Conservation (phyloP, 2,888 invertebrate genomes). For the Epicampocera succincta region DNA sequence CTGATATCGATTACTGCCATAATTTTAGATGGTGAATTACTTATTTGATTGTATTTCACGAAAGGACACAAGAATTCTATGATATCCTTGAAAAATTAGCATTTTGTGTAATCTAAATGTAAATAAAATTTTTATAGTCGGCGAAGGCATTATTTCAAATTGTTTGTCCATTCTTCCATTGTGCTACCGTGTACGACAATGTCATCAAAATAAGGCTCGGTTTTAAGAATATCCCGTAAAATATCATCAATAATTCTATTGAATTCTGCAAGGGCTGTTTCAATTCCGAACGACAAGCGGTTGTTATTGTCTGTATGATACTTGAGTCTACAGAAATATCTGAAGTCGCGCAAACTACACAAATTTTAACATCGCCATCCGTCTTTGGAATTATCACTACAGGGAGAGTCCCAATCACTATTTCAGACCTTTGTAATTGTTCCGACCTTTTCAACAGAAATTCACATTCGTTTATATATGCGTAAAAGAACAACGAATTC, state of each 20-base stretch:
- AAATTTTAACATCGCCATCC: too few species aligned
- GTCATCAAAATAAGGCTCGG: constrained; percentile 6
- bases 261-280: constrained; percentile 17
- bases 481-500: too few species aligned
- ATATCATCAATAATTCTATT: constrained; percentile 24
- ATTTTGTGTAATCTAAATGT: constrained; percentile 3
- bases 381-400: too few species aligned
- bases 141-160: background rate
- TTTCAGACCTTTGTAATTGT: too few species aligned
- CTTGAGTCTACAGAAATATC: constrained; percentile 42
- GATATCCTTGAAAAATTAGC: background rate
- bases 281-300: background rate
- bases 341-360: background rate
- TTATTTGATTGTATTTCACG: background rate
- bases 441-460: too few species aligned
- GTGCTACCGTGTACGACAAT: constrained; percentile 1
- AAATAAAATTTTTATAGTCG: background rate
- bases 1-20: too few species aligned
- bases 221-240: background rate
- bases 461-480: too few species aligned
- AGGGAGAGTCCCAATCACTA: too few species aligned
- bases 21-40: too few species aligned
- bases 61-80: background rate
- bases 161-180: background rate
- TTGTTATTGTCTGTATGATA: constrained; percentile 6